Conservation (phyloP, 2,888 invertebrate genomes). For the Pseudococcus longispinus region DNA sequence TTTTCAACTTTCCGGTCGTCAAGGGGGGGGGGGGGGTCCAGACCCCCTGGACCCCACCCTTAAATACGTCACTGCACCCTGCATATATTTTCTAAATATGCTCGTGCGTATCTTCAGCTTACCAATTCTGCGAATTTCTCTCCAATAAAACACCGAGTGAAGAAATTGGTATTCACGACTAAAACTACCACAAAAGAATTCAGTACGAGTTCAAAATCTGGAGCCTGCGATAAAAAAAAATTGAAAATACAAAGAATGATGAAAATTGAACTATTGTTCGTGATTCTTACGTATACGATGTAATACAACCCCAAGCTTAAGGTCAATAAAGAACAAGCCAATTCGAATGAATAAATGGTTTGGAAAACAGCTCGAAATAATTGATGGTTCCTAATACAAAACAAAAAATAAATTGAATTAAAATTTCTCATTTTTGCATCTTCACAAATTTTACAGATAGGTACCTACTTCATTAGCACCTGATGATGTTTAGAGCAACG, state of each 20-base stretch:
- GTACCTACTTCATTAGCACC: not conserved
- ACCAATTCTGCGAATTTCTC: not conserved
- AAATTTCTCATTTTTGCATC: not conserved
- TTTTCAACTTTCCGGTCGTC: too few species aligned
- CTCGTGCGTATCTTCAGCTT: not conserved
- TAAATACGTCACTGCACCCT: too few species aligned
- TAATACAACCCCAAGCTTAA: not conserved
- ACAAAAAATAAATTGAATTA: not conserved
- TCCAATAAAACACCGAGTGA: not conserved
- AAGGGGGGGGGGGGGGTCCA: too few species aligned
- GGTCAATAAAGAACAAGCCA: not conserved
- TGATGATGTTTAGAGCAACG: not conserved
- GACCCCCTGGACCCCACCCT: too few species aligned
- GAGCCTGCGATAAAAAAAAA: not conserved
- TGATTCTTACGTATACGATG: not conserved
- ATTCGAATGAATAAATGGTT: not conserved
- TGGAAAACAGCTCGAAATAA: not conserved
- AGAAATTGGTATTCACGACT: not conserved
- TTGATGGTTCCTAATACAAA: not conserved
- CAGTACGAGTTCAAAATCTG: not conserved
- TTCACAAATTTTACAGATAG: not conserved
- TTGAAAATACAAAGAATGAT: not conserved
- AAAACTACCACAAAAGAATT: not conserved
- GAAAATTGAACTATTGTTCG: not conserved
- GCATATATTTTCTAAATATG: too few species aligned